Evolutionary conservation across 2,113 vertebrate genomes (phyloP).

Genomic region (Rynchops niger): DNA sequence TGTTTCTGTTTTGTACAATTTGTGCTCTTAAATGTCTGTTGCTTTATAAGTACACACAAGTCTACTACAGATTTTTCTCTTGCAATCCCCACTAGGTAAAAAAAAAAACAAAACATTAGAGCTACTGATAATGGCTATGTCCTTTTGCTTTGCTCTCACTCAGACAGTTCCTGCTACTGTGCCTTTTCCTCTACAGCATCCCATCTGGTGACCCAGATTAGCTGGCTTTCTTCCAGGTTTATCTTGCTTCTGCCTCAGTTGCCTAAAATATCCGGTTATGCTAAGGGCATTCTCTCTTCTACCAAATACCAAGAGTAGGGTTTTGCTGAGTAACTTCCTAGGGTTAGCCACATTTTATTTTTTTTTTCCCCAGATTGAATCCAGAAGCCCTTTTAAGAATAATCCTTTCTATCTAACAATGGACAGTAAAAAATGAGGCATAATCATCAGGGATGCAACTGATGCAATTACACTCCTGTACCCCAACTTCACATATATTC

Average conservation of each 20-base stretch:
- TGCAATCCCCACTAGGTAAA: not conserved
- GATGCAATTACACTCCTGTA: not conserved
- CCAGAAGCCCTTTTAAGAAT: not conserved
- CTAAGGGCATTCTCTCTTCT: not conserved
- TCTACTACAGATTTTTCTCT: not conserved
- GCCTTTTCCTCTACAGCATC: not conserved
- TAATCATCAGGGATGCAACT: not conserved
- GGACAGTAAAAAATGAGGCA: not conserved
- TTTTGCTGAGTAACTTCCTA: not conserved
- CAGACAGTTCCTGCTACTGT: not conserved
- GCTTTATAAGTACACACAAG: not conserved
- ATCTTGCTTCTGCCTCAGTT: not conserved
- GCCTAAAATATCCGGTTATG: not conserved
- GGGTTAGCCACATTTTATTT: not conserved
- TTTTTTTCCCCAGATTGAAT: not conserved
- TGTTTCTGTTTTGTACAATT: not conserved
- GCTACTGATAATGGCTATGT: not conserved
- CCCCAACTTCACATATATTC: not conserved
- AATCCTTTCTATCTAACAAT: not conserved
- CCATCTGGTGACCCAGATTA: conserved; percentile 1
- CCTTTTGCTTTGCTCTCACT: not conserved
- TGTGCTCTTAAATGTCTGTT: not conserved
- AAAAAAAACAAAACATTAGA: not conserved
- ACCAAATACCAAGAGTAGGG: accelerated
- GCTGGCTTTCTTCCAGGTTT: not conserved